These are phyloP conservation scores for Tachypleus tridentatus DNA, from an alignment of 1,140 invertebrate genomes.

Conservation along the genomic window DNA sequence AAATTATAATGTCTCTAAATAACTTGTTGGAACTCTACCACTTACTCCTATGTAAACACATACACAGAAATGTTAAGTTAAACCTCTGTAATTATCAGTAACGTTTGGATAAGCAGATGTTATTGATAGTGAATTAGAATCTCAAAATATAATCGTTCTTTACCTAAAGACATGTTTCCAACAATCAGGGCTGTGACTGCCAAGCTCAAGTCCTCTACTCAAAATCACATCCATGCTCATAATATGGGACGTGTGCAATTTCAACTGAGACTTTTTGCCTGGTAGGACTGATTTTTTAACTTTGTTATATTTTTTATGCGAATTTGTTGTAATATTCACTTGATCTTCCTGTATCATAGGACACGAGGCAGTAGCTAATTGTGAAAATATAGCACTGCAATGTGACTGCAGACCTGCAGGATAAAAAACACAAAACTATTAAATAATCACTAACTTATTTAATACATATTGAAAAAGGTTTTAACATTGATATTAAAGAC, in stretches of 20 bases:
- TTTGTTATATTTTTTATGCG: slow-evolving; percentile 12
- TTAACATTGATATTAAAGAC: too few species aligned
- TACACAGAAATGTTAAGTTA: too few species aligned
- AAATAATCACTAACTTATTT: too few species aligned
- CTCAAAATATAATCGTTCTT: neutral
- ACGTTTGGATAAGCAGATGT: too few species aligned
- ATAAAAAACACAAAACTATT: slow-evolving; percentile 1
- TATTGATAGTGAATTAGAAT: too few species aligned
- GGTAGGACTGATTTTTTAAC: slow-evolving; percentile 18
- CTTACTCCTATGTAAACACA: too few species aligned
- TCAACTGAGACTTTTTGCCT: slow-evolving; percentile 19
- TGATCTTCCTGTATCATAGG: slow-evolving; percentile 40
- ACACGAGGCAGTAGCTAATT: slow-evolving; percentile 53
- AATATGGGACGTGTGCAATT: slow-evolving; percentile 60
- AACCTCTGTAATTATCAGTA: too few species aligned
- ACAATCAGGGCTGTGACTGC: slow-evolving; percentile 77
- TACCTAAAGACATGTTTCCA: slow-evolving; percentile 85
- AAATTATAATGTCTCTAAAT: too few species aligned
- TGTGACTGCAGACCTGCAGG: slow-evolving; percentile 58
- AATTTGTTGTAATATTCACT: slow-evolving; percentile 1
- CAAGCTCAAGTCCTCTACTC: slow-evolving; percentile 69
- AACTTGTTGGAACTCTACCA: too few species aligned
- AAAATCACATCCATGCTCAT: slow-evolving; percentile 76
- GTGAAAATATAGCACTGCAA: slow-evolving; percentile 59
- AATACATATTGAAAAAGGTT: too few species aligned